Base-by-base conservation (phyloP, 2,888 invertebrate genomes). In the Drosophila neutralis region DNA sequence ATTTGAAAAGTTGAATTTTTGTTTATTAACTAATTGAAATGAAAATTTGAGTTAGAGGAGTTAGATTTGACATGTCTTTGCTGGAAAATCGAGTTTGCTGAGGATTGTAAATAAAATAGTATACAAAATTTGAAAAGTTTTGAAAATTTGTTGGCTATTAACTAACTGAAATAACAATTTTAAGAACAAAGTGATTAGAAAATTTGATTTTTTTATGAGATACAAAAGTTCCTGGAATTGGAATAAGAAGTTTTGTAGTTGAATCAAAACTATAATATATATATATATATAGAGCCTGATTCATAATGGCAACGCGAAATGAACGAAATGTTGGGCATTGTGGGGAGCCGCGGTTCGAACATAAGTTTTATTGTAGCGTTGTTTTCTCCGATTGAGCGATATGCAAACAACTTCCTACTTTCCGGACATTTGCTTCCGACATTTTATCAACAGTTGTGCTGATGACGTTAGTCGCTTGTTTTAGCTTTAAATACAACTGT, bases 391-490 rank as follows among this genome's bases (percentile, higher is more conserved):
- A 35, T 15, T 35, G 15, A 31, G 2, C 31, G n/a, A 60, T 29
- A 13, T 15, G 10, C 21, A 35, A n/a, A 18, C 11, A 33, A 40
- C 24, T 42, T 42, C 29, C 49, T 33, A 42, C 11, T 27, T 66
- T 54, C 18, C 5, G 33, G 2, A 40, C 21, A 27, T 35, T 10
- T 18, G 27, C 24, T 51, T 36, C 8, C 59, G n/a, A 52, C 11
- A n/a, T 13, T 8, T 60, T 53, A 60, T 70, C 69, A n/a, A 13
- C 38, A 15, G 4, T 4, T 15, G 8, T n/a, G 40, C 1, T 10
- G 35, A 45, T 53, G 60, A 52, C 27, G 18, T 59, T 69, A 59
- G 42, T 33, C 18, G 42, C 36, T 48, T 45, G 33, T n/a, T 45
- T 21, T 60, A 53, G 21, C 35, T 45, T 21, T 60, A 53, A n/a